Base-by-base conservation (phyloP, 2,113 vertebrate species). In the Odontophorus gujanensis region DNA sequence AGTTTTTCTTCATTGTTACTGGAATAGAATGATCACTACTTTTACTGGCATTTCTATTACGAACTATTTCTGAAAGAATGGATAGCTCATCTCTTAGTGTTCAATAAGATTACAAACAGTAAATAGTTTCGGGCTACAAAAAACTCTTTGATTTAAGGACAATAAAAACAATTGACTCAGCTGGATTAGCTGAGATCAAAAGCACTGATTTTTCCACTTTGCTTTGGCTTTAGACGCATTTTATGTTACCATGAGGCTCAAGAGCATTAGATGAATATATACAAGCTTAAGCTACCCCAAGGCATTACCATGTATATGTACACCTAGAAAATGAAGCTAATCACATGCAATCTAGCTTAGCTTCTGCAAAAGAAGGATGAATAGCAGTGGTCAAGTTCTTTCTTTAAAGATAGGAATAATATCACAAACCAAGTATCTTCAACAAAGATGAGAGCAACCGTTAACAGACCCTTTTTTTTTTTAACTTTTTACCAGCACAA, bases 271-370 rank as follows among this genome's bases (percentile, higher is more conserved):
- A 80, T 20, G 59, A 87, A 81, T 34, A 26, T 19, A 58, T 0
- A 7, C 0, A 1, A 94, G 26, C 28, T 55, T 47, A 62, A 4
- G 47, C n/a, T 63, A 74, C 15, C 28, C 8, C 50, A 86, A 34
- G 40, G 40, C 34, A 81, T 0, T 4, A 32, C 34, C 43, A 28
- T 3, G 4, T 69, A 26, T 22, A 7, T 1, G 0, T 57, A 68
- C 26, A 63, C 11, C n/a, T 2, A 28, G 36, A 61, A 53, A 89
- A 84, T 0, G 0, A 76, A 90, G 8, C 34, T 55, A 8, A 62
- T 62, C n/a, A 90, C 55, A 83, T 61, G 38, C 43, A 21, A 80
- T 21, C 21, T 63, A 69, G 42, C 24, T 66, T 32, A 67, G 38
- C n/a, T 76, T 32, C 43, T 55, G 10, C 20, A 36, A 68, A 65